Evolutionary conservation across 64 coral and sea anemone genomes (phyloP), one percentile per base, ranked within the genome.

Genomic region (Platygyra sinensis): DNA sequence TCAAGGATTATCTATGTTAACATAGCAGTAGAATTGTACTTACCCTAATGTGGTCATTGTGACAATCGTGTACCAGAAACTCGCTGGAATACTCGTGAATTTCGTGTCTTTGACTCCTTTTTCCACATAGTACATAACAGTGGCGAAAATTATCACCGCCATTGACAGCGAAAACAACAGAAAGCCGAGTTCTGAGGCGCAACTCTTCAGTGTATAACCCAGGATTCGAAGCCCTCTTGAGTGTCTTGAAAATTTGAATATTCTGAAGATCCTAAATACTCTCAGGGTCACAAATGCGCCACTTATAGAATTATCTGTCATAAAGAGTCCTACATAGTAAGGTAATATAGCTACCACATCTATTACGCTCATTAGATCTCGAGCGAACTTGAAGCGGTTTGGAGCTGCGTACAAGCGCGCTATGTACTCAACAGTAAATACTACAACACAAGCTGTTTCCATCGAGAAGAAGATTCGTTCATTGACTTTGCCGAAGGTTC

Each of bases 231-330:
- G 94, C 8, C 97, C 97, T 69, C 94, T 89, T 22, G 97, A 99
- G 80, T 99, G 97, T n/a, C 97, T 91, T 72, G 97, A 99, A 90
- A 99, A 99, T 93, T 99, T 99, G 91, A 99, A 99, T 91, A 99
- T 99, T 90, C 97, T 90, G 94, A 99, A 99, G 91, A 99, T 99
- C 64, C 97, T 89, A 94, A 99, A 99, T 10, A 99, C 97, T 95
- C 97, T 88, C 62, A 99, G 87, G 61, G 97, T 99, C 38, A 99
- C 97, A 86, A 99, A 99, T 27, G 97, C 97, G 62, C 97, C 97
- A 75, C 97, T 99, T 73, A 99, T 99, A 30, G 94, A 96, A 85
- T 95, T 99, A 79, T 93, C 77, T 10, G 97, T 94, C 94, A 99
- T 94, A 89, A 99, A 95, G 13, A 99, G 88, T 24, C 97, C 97